Evolutionary conservation across 2,797 vertebrate genomes (phyloP).

Genomic region (Sebastes jordani): DNA sequence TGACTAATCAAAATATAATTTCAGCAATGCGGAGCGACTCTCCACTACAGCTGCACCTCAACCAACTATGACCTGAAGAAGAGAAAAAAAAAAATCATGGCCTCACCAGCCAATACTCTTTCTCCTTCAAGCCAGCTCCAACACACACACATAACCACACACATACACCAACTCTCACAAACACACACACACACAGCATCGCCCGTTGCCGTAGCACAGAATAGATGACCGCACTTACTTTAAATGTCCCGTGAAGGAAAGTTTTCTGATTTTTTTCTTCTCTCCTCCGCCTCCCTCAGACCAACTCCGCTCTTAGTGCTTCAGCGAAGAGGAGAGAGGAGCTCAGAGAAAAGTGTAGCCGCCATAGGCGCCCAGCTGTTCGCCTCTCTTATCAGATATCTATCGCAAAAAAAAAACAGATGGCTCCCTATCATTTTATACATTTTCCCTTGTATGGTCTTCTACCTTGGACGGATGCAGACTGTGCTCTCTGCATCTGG

Average conservation of each 20-base stretch:
- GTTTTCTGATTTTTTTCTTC: conserved; percentile 73
- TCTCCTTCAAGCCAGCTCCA: conserved; percentile 66
- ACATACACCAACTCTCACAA: conserved; percentile 32
- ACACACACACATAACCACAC: conserved; percentile 23
- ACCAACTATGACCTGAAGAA: conserved; percentile 65
- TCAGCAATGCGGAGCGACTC: conserved; percentile 30
- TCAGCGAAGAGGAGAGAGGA: conserved; percentile 52
- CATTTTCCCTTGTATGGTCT: conserved; percentile 75
- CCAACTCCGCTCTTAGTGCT: conserved; percentile 54
- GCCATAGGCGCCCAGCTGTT: conserved; percentile 47
- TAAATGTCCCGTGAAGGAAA: conserved; percentile 95
- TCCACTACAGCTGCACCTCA: conserved; percentile 63
- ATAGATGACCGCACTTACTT: conserved; percentile 99
- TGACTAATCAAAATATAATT: conserved; percentile 64
- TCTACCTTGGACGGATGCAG: conserved; percentile 95
- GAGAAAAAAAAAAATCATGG: conserved; percentile 69
- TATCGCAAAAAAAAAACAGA: conserved; percentile 67
- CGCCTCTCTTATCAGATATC: conserved; percentile 64
- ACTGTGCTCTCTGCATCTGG: conserved; percentile 97
- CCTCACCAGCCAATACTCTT: conserved; percentile 74
- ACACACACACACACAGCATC: conserved; percentile 57
- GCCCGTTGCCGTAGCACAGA: conserved; percentile 82
- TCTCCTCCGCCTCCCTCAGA: conserved; percentile 74
- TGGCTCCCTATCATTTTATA: conserved; percentile 68
- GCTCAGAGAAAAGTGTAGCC: conserved; percentile 43